phyloP scores from a whole-genome alignment of 2,113 vertebrate genomes.

The Chloropsis hardwickii region DNA sequence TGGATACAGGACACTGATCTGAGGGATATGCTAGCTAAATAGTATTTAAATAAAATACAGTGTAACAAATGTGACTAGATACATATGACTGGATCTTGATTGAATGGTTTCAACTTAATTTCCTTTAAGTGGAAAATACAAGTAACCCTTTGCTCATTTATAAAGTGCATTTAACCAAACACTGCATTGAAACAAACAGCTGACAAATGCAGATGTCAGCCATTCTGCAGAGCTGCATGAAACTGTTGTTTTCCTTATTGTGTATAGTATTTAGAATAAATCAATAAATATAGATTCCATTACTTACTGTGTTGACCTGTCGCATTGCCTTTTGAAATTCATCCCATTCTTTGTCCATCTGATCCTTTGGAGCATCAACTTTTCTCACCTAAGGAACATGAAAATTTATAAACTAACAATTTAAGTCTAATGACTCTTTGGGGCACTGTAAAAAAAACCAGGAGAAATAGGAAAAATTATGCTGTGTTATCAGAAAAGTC shows the following conservation, averaged over 20 bases:
- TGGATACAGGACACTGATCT: background rate
- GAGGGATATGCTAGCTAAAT: background rate
- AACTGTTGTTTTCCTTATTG: slow-evolving; percentile 50
- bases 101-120: background rate
- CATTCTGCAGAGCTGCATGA: slow-evolving; percentile 53
- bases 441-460: background rate
- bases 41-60: background rate
- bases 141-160: slow-evolving; percentile 51
- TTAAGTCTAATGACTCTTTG: background rate
- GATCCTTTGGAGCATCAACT: slow-evolving; percentile 94
- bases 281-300: slow-evolving; percentile 42
- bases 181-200: slow-evolving; percentile 29
- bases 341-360: slow-evolving; percentile 98
- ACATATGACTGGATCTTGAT: background rate
- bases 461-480: background rate
- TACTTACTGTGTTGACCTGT: slow-evolving; percentile 87
- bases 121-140: background rate
- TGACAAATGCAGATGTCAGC: slow-evolving; percentile 44
- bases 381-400: slow-evolving; percentile 81
- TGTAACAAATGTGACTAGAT: background rate
- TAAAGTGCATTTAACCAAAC: slow-evolving; percentile 42
- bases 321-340: slow-evolving; percentile 98
- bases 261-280: slow-evolving; percentile 31
- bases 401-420: background rate
- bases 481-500: background rate